These are phyloP conservation scores for Lasioglossum calceatum DNA, from an alignment of 2,888 invertebrate species.

Conservation along the genomic window DNA sequence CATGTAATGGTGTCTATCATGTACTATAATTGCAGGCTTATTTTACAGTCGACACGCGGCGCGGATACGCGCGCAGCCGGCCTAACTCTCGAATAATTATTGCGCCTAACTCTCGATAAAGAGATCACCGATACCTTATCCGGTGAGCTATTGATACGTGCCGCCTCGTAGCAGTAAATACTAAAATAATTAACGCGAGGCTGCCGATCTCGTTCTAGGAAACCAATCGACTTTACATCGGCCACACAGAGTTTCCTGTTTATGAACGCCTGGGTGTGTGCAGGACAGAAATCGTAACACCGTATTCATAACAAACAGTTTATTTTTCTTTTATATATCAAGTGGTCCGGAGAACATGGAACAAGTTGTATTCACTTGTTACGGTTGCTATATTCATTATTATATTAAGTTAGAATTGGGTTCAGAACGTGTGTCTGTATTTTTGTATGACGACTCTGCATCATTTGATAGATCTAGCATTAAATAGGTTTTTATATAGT, in stretches of 20 bases:
- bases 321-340: background rate
- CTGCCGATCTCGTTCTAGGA: conserved; percentile 1
- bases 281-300: background rate
- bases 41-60: conserved; percentile 63
- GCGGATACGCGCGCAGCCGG: conserved; percentile 44
- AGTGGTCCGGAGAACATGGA: background rate
- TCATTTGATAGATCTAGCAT: background rate
- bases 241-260: background rate
- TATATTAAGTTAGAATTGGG: background rate
- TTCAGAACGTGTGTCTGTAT: conserved; percentile 6
- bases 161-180: conserved; percentile 29
- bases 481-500: background rate
- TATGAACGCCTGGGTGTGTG: background rate
- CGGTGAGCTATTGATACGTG: conserved; percentile 50
- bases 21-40: conserved; percentile 67
- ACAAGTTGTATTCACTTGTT: background rate
- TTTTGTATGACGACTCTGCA: background rate
- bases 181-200: conserved; percentile 40
- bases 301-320: background rate
- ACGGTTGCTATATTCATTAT: background rate
- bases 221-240: conserved; percentile 6
- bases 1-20: conserved; percentile 67
- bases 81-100: conserved; percentile 62
- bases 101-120: conserved; percentile 60
- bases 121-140: conserved; percentile 66